Conservation (phyloP, 2,888 invertebrate genomes). For the Eremobia ochroleuca region DNA sequence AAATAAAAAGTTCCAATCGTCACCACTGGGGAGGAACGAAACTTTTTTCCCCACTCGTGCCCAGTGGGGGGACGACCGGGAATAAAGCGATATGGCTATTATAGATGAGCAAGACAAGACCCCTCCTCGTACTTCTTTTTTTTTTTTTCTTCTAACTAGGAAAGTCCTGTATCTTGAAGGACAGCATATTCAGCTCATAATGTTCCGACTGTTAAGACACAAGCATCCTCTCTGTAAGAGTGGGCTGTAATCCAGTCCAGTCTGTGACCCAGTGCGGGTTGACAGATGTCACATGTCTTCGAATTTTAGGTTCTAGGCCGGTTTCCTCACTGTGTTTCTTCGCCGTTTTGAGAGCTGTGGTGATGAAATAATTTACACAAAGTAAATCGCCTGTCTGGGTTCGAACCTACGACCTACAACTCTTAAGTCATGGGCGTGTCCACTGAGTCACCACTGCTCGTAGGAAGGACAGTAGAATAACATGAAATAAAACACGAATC, state of each 20-base stretch:
- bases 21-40: too few relatives aligned
- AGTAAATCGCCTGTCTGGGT: too few relatives aligned
- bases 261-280: not conserved
- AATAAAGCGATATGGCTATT: not conserved
- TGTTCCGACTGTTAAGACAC: not conserved
- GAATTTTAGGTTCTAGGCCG: not conserved
- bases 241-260: not conserved
- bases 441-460: too few relatives aligned
- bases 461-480: not conserved
- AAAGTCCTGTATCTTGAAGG: not conserved
- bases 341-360: not conserved
- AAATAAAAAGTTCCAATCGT: too few relatives aligned
- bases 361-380: too few relatives aligned
- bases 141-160: not conserved
- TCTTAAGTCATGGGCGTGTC: too few relatives aligned
- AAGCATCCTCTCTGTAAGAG: not conserved
- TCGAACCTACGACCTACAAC: too few relatives aligned
- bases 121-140: too few relatives aligned
- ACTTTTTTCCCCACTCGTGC: too few relatives aligned
- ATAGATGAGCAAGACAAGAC: not conserved
- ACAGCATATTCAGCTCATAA: not conserved
- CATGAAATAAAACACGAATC: conserved; percentile 5
- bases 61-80: too few relatives aligned
- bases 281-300: too few relatives aligned
- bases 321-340: not conserved